Conservation (phyloP, 1,140 invertebrate species). For the Brachionus calyciflorus region DNA sequence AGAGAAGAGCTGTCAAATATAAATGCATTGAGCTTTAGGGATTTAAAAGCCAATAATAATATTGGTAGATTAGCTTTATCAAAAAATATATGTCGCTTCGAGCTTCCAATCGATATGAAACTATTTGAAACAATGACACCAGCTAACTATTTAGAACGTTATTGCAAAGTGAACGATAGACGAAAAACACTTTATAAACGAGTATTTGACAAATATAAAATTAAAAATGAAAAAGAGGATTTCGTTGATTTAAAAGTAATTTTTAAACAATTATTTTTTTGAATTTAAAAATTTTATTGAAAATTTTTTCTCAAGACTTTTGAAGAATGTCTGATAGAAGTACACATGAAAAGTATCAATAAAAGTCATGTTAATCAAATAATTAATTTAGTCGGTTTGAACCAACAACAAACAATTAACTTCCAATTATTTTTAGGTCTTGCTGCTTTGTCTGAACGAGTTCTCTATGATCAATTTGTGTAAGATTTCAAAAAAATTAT, state of each 20-base stretch:
- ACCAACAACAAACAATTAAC: conserved; percentile 51
- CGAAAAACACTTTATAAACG: conserved; percentile 52
- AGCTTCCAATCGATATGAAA: conserved; percentile 57
- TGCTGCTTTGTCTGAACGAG: conserved; percentile 53
- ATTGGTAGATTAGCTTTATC: conserved; percentile 53
- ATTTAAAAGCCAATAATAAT: background rate
- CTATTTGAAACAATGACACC: conserved; percentile 53
- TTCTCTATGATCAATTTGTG: conserved; percentile 54
- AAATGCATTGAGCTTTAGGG: background rate
- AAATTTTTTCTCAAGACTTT: conserved; percentile 50
- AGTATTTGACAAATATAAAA: conserved; percentile 52
- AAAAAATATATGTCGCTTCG: conserved; percentile 54
- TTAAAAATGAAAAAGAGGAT: conserved; percentile 49
- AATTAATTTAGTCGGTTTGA: conserved; percentile 49
- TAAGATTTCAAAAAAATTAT: conserved; percentile 48
- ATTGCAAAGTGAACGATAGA: conserved; percentile 52
- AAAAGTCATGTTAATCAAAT: conserved; percentile 50
- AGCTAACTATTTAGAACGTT: conserved; percentile 52
- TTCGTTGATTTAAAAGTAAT: conserved; percentile 48
- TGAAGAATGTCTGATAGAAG: conserved; percentile 52
- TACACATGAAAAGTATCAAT: conserved; percentile 52
- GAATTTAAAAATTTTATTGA: conserved; percentile 1
- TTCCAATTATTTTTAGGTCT: conserved; percentile 53
- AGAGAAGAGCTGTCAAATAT: conserved; percentile 26
- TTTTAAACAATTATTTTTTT: background rate